Base-by-base conservation (phyloP, 2,113 vertebrate species). In the Pongo abelii region DNA sequence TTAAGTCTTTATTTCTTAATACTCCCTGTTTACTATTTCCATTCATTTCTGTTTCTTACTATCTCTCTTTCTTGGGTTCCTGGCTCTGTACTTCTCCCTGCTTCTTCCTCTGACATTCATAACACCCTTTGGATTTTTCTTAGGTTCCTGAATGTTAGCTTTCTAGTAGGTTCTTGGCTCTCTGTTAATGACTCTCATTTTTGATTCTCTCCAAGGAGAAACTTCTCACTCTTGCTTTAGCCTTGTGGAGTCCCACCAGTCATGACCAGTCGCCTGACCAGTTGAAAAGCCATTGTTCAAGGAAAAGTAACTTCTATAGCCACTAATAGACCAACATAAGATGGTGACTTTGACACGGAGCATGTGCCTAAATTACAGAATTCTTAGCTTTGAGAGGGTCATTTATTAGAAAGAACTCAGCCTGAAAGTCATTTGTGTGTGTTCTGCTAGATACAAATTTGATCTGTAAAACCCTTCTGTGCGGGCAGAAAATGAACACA, bases 371-470 rank as follows among this genome's bases (percentile, higher is more conserved):
- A 72, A 70, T 61, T 84, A 69, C 13, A 22, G 35, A 5, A 85
- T 87, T 84, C 27, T 86, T 95, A 95, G 64, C 52, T 94, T 96
- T 96, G 81, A 84, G 18, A 55, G 35, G 35, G 4, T 67, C 75
- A 52, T 92, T 93, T 96, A 91, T 80, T 6, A 84, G 74, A 96
- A 96, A 93, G 32, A 94, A 95, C 38, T 95, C 89, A 74, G 18
- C 30, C 50, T 92, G 32, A 96, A 93, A 30, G 13, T 84, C 69
- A 94, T 84, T 75, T 87, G 38, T 75, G 20, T 72, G 30, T 90
- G 27, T 93, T 94, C 91, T 93, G 23, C 43, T 81, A 52, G 64
- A 88, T 23, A 57, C 25, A 84, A 79, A 11, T 20, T 70, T 91
- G 61, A 78, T 92, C 38, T 89, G 67, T 84, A 85, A 97, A 94